Base-by-base conservation (phyloP, 1,140 invertebrate species). In the Pseudoatta argentina region DNA sequence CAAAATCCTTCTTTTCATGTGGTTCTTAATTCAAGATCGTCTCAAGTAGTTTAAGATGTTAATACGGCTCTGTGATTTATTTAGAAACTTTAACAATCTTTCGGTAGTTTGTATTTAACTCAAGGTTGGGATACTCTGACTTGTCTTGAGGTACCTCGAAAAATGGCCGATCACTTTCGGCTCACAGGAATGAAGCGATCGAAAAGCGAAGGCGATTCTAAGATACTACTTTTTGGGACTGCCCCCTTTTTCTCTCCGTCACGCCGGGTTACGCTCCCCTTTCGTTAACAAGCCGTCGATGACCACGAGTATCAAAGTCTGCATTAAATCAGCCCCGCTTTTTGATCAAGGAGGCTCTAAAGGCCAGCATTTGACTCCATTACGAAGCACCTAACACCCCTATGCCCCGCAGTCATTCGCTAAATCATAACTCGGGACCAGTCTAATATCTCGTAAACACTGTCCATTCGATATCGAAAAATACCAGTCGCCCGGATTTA, bases 361-460 rank as follows among this genome's bases (percentile, higher is more conserved):
- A 91, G 90, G 72, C 92, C 91, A 73, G 88, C 93, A 93, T 93
- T 93, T 92, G 39, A 83, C 85, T 76, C 89, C 79, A 90, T 92
- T 92, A 92, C 78, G 72, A 72, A 72, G 53, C 51, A 53, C 66
- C 85, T 59, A 86, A 76, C 77, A 88, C 87, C 72, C 87, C 66
- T 66, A 82, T 82, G 67, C 78, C 85, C 87, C 72, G 77, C 21
- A 89, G 76, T 85, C 63, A 12, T 79, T 86, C 61, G 75, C 75
- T 86, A 78, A 79, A 83, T 82, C 82, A 83, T 71, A 44, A 63
- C 71, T 53, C 71, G 75, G 63, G 34, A 18, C 24, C 30, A 12
- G 64, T 67, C 30, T 57, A 71, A 86, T 76, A 81, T 79, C 61
- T 67, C 73, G 59, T 86, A 79, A 86, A 66, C 64, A 79, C 83